A percentile compares a stretch with the other conserved stretches of the same genome.
phyloP scores from a whole-genome alignment of 2,888 invertebrate genomes.

The Petrolisthes manimaculis region DNA sequence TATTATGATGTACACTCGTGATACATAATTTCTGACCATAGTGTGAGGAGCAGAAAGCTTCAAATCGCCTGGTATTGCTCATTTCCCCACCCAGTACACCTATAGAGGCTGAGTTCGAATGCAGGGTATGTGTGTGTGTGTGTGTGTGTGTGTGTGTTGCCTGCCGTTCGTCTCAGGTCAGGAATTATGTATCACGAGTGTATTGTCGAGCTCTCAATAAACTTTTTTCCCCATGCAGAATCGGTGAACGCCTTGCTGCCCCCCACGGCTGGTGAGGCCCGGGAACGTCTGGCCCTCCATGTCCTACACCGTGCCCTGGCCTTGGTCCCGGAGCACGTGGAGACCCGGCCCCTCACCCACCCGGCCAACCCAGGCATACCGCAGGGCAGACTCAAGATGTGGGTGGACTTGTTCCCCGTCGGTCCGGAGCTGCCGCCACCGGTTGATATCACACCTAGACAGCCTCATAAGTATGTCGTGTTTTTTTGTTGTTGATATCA shows the following conservation, averaged over 20 bases:
- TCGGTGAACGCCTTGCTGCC: constrained; percentile 38
- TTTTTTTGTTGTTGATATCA: no score
- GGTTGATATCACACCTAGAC: constrained; percentile 82
- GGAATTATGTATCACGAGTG: no score
- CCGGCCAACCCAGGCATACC: constrained; percentile 72
- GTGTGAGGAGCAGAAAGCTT: no score
- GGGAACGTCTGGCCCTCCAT: constrained; percentile 72
- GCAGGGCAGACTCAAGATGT: constrained; percentile 73
- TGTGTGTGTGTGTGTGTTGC: no score
- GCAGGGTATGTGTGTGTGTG: no score
- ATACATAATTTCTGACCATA: no score
- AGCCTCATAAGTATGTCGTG: constrained; percentile 71
- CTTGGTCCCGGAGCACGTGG: constrained; percentile 74
- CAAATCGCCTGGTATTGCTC: no score
- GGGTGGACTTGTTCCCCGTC: constrained; percentile 73
- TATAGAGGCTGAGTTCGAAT: no score
- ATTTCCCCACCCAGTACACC: no score
- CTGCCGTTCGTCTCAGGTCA: no score
- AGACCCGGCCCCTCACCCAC: constrained; percentile 72
- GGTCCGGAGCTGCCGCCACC: constrained; percentile 74
- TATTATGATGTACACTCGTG: no score
- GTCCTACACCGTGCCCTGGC: constrained; percentile 70
- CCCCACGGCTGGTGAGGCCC: constrained; percentile 69
- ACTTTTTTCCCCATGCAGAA: constrained; percentile 36
- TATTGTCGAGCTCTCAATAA: background rate